Evolutionary conservation across 2,888 invertebrate genomes (phyloP).

Genomic region (Globia sparganii): DNA sequence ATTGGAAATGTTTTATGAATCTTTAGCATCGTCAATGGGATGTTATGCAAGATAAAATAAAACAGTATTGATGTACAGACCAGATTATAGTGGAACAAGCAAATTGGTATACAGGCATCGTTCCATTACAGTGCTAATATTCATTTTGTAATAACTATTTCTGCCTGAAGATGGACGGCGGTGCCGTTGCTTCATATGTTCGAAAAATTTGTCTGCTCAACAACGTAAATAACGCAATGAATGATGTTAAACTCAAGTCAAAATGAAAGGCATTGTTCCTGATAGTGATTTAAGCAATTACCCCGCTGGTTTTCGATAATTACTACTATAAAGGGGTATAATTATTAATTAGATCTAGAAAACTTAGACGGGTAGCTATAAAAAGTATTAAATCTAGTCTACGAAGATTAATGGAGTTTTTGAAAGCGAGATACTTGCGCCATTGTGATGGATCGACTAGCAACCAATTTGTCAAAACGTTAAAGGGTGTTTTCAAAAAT

Average conservation of each 20-base stretch:
- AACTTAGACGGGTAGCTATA: neutral
- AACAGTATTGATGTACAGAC: neutral
- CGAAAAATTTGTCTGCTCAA: no score
- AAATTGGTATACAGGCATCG: neutral
- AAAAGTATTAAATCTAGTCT: conserved; percentile 26
- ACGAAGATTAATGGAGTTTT: conserved; percentile 47
- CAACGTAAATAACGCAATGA: no score
- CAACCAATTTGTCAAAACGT: conserved; percentile 42
- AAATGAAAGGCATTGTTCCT: neutral
- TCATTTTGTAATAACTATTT: neutral
- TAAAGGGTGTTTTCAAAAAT: conserved; percentile 16
- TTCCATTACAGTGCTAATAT: neutral
- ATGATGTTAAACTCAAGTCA: neutral
- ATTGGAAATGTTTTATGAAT: conserved; percentile 35
- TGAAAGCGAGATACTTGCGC: conserved; percentile 18
- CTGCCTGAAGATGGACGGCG: neutral
- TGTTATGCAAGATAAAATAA: neutral
- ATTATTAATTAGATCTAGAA: conserved; percentile 12
- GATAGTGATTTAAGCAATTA: no score
- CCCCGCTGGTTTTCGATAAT: neutral
- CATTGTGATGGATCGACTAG: conserved; percentile 40
- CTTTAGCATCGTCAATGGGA: neutral
- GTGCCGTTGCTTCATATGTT: no score
- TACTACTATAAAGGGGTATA: neutral
- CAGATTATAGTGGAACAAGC: neutral